Conservation (phyloP, 1,140 invertebrate genomes). For the Latrodectus geometricus region DNA sequence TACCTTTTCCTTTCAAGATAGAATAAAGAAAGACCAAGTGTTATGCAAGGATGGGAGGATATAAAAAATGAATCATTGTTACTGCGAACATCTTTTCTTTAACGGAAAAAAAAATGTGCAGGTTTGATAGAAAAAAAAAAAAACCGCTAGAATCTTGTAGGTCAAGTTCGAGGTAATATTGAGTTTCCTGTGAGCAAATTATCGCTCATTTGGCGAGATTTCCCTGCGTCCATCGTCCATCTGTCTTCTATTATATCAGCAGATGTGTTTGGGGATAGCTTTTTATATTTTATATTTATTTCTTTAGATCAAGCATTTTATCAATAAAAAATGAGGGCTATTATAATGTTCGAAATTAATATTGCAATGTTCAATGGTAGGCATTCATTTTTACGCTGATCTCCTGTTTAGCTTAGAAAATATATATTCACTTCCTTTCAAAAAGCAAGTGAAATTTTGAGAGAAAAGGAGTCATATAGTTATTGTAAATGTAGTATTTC, state of each 20-base stretch:
- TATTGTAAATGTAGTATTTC: too few relatives aligned
- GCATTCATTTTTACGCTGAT: too few relatives aligned
- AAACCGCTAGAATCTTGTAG: conserved; percentile 3
- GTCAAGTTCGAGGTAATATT: conserved; percentile 48
- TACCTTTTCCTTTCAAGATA: conserved; percentile 38
- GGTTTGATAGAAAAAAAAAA: conserved; percentile 3
- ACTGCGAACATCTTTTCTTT: background rate
- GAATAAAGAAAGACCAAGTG: conserved; percentile 41
- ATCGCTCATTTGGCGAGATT: conserved; percentile 46
- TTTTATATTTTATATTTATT: too few relatives aligned
- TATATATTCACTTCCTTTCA: too few relatives aligned
- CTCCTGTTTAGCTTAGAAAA: too few relatives aligned
- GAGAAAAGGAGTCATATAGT: too few relatives aligned
- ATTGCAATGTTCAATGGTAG: too few relatives aligned
- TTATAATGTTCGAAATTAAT: too few relatives aligned
- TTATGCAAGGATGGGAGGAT: conserved; percentile 21
- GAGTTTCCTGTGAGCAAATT: conserved; percentile 8
- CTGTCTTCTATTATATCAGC: conserved; percentile 40
- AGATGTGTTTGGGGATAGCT: background rate
- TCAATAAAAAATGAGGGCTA: too few relatives aligned
- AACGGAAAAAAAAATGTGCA: conserved; percentile 22
- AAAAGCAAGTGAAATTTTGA: too few relatives aligned
- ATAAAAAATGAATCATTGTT: conserved; percentile 6
- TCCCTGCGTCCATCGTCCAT: background rate
- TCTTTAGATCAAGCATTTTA: too few relatives aligned